phyloP scores from a whole-genome alignment of 2,797 vertebrate species.

The Sebastes oblongus region DNA sequence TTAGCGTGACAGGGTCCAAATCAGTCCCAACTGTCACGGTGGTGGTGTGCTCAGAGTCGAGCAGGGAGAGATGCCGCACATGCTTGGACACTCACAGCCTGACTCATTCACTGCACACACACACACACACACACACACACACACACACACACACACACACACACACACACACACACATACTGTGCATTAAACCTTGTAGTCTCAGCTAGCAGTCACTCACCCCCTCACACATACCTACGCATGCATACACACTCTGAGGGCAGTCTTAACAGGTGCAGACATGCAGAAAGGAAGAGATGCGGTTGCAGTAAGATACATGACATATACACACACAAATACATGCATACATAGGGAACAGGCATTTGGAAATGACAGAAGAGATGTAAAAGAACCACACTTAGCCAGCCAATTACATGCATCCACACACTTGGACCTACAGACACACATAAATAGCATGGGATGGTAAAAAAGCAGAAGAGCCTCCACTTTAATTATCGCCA shows the following conservation, averaged over 20 bases:
- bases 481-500: constrained; percentile 46
- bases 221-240: constrained; percentile 2
- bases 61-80: neutral
- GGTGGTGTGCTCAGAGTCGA: neutral
- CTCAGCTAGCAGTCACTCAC: neutral
- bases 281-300: constrained; percentile 19
- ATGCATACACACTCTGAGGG: neutral
- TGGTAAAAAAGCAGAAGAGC: neutral
- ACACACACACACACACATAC: neutral
- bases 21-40: neutral
- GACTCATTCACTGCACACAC: constrained; percentile 5
- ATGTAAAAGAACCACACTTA: neutral
- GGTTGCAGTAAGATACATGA: constrained; percentile 11
- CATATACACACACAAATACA: neutral
- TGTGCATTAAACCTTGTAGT: neutral
- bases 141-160: constrained; percentile 1
- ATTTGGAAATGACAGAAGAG: constrained; percentile 3
- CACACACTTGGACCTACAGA: neutral
- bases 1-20: neutral
- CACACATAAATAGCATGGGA: constrained; percentile 3
- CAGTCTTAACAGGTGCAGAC: constrained; percentile 30
- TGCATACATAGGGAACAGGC: neutral
- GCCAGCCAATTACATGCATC: neutral
- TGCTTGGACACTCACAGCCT: constrained; percentile 9
- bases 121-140: neutral